Evolutionary conservation across 2,888 invertebrate species (phyloP), one percentile per base, ranked within the genome.

Genomic region (Orchesella flavescens): DNA sequence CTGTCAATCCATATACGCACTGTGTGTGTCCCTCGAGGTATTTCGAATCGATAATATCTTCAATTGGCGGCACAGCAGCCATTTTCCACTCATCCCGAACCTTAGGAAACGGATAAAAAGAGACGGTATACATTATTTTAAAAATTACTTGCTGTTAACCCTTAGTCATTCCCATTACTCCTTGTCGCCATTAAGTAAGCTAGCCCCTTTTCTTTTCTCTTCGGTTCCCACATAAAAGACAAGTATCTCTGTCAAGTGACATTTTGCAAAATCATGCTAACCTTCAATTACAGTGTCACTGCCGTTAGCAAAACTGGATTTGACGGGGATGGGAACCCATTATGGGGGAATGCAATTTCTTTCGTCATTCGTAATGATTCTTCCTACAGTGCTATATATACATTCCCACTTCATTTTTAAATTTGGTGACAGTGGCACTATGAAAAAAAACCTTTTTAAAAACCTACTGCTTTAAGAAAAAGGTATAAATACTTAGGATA

Each of bases 51-150:
- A 92, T 91, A 10, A 93, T 93, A 89, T 94, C 94, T 90, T 95
- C 95, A 89, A 93, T 94, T 0, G 95, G 95, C 46, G 93, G 92
- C 2, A 94, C 92, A 83, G 94, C 94, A 1, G 94, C 93, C 61
- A 93, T 91, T 85, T 93, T 93, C 89, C 94, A 93, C 76, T 94
- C 94, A 84, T 93, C 93, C 34, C 95, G 92, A n/a, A 95, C 92
- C 93, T 93, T 89, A 59, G 59, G 43, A 9, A 77, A 88, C 85
- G 89, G 17, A 89, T 7, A 87, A 57, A 84, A 87, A 86, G 61
- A 88, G 63, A 72, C 55, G 19, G 65, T 10, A 46, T 21, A 77
- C 23, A 79, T 69, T 43, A 24, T 53, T 15, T 66, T 66, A 83
- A 74, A 86, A 84, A 86, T 85, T 77, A 77, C 74, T 76, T 53